Conservation (phyloP, 53 echinoderm and acorn worm species). For the Paracentrotus lividus region DNA sequence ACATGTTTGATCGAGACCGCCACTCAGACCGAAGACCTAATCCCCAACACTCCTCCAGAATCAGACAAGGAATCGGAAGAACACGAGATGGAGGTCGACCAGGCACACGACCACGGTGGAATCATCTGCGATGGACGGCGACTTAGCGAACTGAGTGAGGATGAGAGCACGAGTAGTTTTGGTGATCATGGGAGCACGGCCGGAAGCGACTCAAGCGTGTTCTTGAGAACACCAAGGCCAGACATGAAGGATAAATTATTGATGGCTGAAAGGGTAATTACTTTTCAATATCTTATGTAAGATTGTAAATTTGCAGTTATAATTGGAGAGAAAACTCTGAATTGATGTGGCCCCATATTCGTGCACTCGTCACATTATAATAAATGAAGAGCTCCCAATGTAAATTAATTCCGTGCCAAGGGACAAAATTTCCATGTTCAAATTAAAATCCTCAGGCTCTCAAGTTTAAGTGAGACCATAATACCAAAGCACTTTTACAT, state of each 20-base stretch:
- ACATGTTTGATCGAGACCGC: conserved; percentile 81
- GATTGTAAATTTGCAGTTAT: neutral
- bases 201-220: conserved; percentile 92
- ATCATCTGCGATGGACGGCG: conserved; percentile 87
- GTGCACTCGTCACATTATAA: neutral
- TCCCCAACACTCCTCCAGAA: conserved; percentile 79
- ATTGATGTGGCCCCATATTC: neutral
- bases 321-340: neutral
- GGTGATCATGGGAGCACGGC: conserved; percentile 89
- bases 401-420: too few relatives aligned
- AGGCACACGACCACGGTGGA: conserved; percentile 79
- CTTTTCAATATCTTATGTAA: neutral
- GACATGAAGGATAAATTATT: conserved; percentile 75
- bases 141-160: conserved; percentile 93
- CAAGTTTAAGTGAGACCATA: too few relatives aligned
- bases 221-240: conserved; percentile 72
- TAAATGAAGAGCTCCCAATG: too few relatives aligned
- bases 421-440: too few relatives aligned
- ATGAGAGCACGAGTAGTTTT: conserved; percentile 87
- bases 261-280: conserved; percentile 78
- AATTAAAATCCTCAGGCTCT: too few relatives aligned
- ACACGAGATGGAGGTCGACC: conserved; percentile 51
- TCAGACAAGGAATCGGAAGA: conserved; percentile 79
- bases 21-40: conserved; percentile 86
- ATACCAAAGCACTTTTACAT: too few relatives aligned